Evolutionary conservation across 2,888 invertebrate species (phyloP).

Genomic region (Philopedon plagiatum): DNA sequence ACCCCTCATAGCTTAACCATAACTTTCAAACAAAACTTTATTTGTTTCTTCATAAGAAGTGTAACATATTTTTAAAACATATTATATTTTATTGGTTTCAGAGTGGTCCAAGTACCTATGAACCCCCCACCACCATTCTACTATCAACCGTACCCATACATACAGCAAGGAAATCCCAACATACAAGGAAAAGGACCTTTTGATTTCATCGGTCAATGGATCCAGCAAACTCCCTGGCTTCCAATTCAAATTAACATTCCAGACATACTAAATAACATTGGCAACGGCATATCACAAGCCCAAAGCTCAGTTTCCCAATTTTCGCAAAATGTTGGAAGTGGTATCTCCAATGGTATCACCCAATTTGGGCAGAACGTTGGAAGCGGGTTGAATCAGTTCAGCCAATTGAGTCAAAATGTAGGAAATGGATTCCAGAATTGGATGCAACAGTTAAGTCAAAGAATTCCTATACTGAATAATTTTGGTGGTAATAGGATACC

Average conservation of each 20-base stretch:
- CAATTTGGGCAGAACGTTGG: conserved; percentile 55
- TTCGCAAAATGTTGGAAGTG: conserved; percentile 55
- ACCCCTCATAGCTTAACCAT: too few relatives aligned
- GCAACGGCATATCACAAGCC: conserved; percentile 69
- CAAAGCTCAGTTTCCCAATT: conserved; percentile 37
- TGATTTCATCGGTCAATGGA: conserved; percentile 68
- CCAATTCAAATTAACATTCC: conserved; percentile 78
- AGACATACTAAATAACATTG: conserved; percentile 73
- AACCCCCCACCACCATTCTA: background rate
- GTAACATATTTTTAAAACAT: too few relatives aligned
- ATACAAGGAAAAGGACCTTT: conserved; percentile 56
- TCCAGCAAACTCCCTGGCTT: conserved; percentile 72
- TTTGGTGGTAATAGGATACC: conserved; percentile 44
- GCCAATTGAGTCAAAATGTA: conserved; percentile 54
- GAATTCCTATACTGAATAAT: conserved; percentile 52
- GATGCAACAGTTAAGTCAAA: conserved; percentile 51
- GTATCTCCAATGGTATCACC: conserved; percentile 46
- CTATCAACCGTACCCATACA: conserved; percentile 12
- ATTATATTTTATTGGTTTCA: conserved; percentile 2
- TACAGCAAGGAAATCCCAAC: conserved; percentile 2
- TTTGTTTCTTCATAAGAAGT: too few relatives aligned
- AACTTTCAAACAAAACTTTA: too few relatives aligned
- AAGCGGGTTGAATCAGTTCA: conserved; percentile 52
- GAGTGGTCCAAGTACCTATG: conserved; percentile 8
- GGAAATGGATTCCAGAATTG: conserved; percentile 51